Base-by-base conservation (phyloP, 2,888 invertebrate genomes). In the Lamproptera curius region DNA sequence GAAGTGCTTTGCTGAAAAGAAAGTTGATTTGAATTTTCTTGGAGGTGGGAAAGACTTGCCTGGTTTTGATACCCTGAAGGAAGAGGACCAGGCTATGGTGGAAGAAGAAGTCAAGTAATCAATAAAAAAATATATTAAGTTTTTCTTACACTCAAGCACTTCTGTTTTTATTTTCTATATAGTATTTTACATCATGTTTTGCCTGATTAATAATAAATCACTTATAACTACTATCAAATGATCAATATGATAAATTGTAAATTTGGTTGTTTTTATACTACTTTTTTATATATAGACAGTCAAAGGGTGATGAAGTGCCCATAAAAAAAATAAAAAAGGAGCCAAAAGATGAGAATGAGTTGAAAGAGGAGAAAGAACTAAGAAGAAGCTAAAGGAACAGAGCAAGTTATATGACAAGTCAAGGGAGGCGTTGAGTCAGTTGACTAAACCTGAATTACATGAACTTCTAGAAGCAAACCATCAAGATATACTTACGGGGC, bases 1-100 rank as follows among this genome's bases (percentile, higher is more conserved):
- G 1, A 93, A 94, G 51, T 98, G 98, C 71, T 98, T 98, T 83
- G 92, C 91, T 0, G 92, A 95, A 65, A 62, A 76, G 1, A 89
- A 97, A 31, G 88, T 90, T 14, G 92, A 93, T 6, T 76, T 97
- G 1, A 90, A 92, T 11, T 98, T 92, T 78, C 91, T 90, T 67
- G 94, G 91, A 28, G 82, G 89, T 9, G 96, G 93, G 0, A 91
- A 92, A 50, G 82, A 84, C 61, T 76, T 98, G 16, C 93, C 94
- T n/a, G 97, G 97, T 0, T 95, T 92, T 69, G 88, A 90, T 10
- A 68, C 70, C 0, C 81, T 98, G 2, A 90, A 82, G 6, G 88
- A 90, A 55, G 94, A 94, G n/a, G 96, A 96, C 69, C 90, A 94
- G 68, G 68, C 76, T 9, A 80, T 85, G 41, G 82, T 95, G 0